A percentile compares a stretch with the other conserved stretches of the same genome.
Evolutionary conservation across 2,888 invertebrate species (phyloP).

Genomic region (Drosophila tripunctata): DNA sequence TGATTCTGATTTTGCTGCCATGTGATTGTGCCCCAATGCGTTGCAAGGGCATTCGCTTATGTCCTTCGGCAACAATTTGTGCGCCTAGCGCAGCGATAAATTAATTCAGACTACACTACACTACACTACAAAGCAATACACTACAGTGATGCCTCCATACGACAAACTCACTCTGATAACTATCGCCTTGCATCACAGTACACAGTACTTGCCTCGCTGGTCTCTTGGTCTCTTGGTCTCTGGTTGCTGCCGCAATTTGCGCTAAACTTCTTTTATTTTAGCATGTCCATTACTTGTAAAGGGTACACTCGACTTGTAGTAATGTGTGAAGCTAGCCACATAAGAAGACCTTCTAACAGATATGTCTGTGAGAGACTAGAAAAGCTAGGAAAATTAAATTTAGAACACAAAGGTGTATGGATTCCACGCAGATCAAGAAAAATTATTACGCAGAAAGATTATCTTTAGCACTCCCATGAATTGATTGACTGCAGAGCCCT

Average conservation of each 20-base stretch:
- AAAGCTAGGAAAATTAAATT: too few species aligned
- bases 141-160: conserved; percentile 7
- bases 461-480: too few species aligned
- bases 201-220: conserved; percentile 15
- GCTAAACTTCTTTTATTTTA: conserved; percentile 48
- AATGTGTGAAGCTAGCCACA: too few species aligned
- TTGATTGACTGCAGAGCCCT: too few species aligned
- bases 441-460: too few species aligned
- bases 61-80: conserved; percentile 83
- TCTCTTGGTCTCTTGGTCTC: too few species aligned
- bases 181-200: conserved; percentile 37
- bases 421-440: too few species aligned
- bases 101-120: conserved; percentile 49
- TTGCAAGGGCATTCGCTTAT: conserved; percentile 45
- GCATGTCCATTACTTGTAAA: neutral
- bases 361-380: too few species aligned
- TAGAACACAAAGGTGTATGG: too few species aligned
- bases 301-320: neutral
- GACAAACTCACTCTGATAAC: conserved; percentile 44
- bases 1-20: conserved; percentile 49
- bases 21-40: conserved; percentile 22
- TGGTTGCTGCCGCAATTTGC: conserved; percentile 52
- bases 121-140: neutral
- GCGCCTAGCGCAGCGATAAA: conserved; percentile 83
- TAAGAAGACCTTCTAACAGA: too few species aligned